Conservation (phyloP, 2,113 vertebrate genomes). For the Pseudonaja textilis region DNA sequence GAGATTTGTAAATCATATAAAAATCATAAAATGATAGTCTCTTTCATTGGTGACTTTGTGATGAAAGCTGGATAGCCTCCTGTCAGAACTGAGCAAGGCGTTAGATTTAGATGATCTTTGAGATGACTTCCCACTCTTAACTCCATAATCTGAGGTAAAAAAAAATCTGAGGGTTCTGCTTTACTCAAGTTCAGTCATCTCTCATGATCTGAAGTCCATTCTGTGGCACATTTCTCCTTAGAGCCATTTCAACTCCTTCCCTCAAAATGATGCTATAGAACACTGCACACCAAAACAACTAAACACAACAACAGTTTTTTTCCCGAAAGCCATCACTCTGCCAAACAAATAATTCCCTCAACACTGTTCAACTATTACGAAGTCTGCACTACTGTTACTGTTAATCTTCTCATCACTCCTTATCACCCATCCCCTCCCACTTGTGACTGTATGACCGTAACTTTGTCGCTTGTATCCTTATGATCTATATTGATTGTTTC, state of each 20-base stretch:
- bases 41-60: not conserved
- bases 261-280: too few species aligned
- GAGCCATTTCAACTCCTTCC: not conserved
- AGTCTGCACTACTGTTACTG: too few species aligned
- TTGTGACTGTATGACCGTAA: too few species aligned
- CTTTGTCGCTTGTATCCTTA: too few species aligned
- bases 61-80: not conserved
- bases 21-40: not conserved
- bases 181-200: not conserved
- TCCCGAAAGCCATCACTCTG: too few species aligned
- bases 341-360: too few species aligned
- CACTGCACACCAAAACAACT: too few species aligned
- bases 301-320: too few species aligned
- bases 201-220: not conserved
- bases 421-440: too few species aligned
- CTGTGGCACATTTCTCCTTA: not conserved
- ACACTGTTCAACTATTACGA: too few species aligned
- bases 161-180: not conserved
- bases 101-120: not conserved
- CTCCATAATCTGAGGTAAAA: not conserved
- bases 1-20: not conserved
- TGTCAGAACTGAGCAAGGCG: not conserved
- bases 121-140: not conserved
- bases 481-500: too few species aligned
- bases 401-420: too few species aligned